phyloP scores from a whole-genome alignment of 2,888 invertebrate genomes.

The Machimus atricapillus region DNA sequence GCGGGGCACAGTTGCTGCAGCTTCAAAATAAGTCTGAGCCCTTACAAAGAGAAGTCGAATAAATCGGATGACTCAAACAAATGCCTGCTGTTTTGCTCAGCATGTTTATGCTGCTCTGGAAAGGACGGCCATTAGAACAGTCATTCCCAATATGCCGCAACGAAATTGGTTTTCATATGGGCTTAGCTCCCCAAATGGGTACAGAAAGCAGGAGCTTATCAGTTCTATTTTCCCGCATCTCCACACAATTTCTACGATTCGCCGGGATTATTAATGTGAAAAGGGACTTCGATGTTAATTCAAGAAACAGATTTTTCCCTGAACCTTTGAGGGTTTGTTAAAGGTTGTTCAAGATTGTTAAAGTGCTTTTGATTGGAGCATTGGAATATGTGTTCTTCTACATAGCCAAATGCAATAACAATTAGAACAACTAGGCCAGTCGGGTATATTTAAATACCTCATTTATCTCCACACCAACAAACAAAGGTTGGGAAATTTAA shows the following conservation, averaged over 20 bases:
- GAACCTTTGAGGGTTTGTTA: neutral
- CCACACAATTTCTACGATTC: neutral
- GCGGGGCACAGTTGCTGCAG: neutral
- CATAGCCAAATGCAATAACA: neutral
- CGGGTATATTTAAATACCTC: neutral
- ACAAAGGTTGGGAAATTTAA: neutral
- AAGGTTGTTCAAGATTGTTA: neutral
- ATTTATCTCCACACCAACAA: neutral
- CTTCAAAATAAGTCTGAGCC: neutral
- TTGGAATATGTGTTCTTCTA: neutral
- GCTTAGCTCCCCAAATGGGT: conserved; percentile 18
- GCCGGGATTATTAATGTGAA: conserved; percentile 12
- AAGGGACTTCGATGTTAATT: conserved; percentile 27
- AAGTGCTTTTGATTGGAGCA: neutral
- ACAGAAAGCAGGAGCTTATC: neutral
- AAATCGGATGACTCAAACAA: neutral
- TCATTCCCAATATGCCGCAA: conserved; percentile 34
- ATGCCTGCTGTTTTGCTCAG: neutral
- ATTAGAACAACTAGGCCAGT: neutral
- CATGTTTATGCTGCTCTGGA: neutral
- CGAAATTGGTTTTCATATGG: conserved; percentile 38
- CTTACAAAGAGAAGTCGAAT: neutral
- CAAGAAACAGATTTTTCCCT: neutral
- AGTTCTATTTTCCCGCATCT: neutral
- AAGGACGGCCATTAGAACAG: conserved; percentile 15